Conservation (phyloP, 2,113 vertebrate species). For the Lanius collurio region DNA sequence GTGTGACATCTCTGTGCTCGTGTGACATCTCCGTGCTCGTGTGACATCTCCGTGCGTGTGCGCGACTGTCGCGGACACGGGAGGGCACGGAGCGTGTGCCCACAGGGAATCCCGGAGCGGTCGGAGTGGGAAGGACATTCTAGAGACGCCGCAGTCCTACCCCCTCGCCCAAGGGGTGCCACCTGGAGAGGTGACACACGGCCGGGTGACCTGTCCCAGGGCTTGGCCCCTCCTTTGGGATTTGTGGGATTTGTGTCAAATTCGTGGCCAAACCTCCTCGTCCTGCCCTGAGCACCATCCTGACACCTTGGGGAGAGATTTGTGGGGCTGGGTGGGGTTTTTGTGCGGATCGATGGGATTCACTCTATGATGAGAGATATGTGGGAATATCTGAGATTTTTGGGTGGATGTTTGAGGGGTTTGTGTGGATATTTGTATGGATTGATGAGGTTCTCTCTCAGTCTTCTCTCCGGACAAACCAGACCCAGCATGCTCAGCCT, state of each 20-base stretch:
- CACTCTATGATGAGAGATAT: neutral
- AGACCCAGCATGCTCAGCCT: neutral
- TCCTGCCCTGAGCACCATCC: neutral
- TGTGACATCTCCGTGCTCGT: no score
- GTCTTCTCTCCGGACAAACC: no score
- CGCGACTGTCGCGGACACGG: neutral
- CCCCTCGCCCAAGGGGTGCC: neutral
- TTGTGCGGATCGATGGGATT: neutral
- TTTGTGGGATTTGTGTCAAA: neutral
- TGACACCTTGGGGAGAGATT: neutral
- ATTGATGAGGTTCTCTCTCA: neutral
- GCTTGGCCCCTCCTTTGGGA: neutral
- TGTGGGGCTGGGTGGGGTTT: neutral
- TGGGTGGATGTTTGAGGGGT: neutral
- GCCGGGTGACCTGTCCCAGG: neutral
- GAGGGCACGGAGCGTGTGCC: neutral
- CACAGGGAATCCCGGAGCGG: accelerated
- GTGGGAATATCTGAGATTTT: neutral
- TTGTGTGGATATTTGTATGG: neutral
- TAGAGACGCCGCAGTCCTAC: no score
- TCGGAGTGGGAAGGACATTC: neutral
- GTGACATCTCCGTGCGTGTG: neutral
- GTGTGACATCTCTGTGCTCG: neutral
- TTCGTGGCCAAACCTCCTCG: neutral
- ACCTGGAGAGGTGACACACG: neutral